A percentile compares a stretch with the other conserved stretches of the same genome.
Evolutionary conservation across 2,113 vertebrate species (phyloP).

Genomic region (Beaufortia kweichowensis): DNA sequence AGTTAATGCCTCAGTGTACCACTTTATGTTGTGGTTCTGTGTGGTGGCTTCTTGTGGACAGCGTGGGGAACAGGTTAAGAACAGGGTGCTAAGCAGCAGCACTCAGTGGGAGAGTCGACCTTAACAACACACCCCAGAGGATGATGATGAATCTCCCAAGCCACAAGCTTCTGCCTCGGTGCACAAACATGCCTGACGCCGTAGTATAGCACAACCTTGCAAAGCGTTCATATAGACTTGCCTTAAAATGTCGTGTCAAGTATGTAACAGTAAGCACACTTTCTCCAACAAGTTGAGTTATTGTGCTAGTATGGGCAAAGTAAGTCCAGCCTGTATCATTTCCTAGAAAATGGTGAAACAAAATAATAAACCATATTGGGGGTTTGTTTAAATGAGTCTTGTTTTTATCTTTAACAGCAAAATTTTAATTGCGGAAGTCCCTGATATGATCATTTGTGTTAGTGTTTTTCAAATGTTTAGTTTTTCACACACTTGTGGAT

Average conservation of each 20-base stretch:
- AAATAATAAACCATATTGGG: too few relatives aligned
- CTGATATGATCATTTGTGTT: too few relatives aligned
- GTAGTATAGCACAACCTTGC: conserved; percentile 3
- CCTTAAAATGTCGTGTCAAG: too few relatives aligned
- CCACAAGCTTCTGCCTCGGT: conserved; percentile 37
- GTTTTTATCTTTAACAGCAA: neutral
- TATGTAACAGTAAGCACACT: neutral
- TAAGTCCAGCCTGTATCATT: too few relatives aligned
- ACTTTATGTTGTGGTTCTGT: conserved; percentile 4
- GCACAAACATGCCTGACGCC: conserved; percentile 36
- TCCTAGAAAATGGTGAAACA: too few relatives aligned
- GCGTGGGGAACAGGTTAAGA: conserved; percentile 37
- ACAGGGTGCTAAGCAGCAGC: conserved; percentile 72
- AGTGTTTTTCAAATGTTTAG: neutral
- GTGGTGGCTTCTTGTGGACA: conserved; percentile 34
- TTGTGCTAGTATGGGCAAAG: neutral
- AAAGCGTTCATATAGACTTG: neutral
- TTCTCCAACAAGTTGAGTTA: neutral
- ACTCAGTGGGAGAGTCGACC: conserved; percentile 62
- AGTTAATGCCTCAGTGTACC: neutral
- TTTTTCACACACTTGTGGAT: neutral
- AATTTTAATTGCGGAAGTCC: too few relatives aligned
- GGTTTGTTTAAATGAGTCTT: neutral
- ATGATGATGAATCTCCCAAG: conserved; percentile 46
- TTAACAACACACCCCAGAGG: conserved; percentile 66